Evolutionary conservation across 2,888 invertebrate species (phyloP).

Genomic region (Odontocerum albicorne): DNA sequence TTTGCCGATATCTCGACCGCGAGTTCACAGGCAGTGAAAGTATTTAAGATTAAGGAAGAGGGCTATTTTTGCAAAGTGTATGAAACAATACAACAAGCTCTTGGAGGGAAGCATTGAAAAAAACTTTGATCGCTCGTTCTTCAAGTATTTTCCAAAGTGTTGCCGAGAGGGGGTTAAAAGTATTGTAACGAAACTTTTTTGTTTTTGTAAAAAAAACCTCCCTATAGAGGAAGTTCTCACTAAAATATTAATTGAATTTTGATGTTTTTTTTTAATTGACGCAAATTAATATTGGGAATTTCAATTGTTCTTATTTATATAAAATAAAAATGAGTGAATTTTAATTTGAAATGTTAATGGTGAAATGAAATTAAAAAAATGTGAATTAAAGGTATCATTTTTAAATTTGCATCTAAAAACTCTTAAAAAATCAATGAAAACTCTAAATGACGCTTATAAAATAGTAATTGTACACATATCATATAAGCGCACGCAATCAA

Average conservation of each 20-base stretch:
- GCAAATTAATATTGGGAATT: background rate
- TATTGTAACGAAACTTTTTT: conserved; percentile 10
- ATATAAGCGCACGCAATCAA: too few relatives aligned
- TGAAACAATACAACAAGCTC: conserved; percentile 32
- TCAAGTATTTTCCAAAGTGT: conserved; percentile 15
- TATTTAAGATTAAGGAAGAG: background rate
- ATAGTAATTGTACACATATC: too few relatives aligned
- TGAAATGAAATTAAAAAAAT: too few relatives aligned
- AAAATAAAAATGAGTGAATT: too few relatives aligned
- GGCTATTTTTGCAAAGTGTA: conserved; percentile 6
- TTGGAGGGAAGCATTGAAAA: conserved; percentile 30
- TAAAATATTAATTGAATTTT: conserved; percentile 3
- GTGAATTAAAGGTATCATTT: too few relatives aligned
- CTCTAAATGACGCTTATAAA: too few relatives aligned
- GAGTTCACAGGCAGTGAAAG: background rate
- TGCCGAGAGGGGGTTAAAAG: conserved; percentile 1
- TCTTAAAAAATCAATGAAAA: too few relatives aligned
- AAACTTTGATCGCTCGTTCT: conserved; percentile 23
- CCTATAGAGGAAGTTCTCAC: background rate
- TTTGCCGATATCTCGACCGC: too few relatives aligned
- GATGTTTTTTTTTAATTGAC: background rate
- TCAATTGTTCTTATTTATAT: background rate
- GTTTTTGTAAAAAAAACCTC: conserved; percentile 8
- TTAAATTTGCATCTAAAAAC: too few relatives aligned
- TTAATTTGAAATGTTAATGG: too few relatives aligned